phyloP scores from a whole-genome alignment of 2,797 vertebrate species.

The Esox lucius region DNA sequence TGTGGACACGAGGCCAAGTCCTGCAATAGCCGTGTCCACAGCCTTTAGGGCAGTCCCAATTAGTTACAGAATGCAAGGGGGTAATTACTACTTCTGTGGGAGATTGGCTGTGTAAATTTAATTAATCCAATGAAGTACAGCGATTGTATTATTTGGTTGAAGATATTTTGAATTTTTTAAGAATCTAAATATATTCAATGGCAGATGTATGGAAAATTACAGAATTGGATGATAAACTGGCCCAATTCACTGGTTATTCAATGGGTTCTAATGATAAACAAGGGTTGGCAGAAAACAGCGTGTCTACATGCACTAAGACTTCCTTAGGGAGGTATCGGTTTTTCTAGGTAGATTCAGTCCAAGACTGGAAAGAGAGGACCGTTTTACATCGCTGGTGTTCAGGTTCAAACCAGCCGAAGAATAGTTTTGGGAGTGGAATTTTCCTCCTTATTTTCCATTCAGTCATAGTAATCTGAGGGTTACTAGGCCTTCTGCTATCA shows the following conservation, averaged over 20 bases:
- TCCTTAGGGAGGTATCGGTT: neutral
- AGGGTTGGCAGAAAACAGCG: neutral
- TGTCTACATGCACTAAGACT: neutral
- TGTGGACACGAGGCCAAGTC: too few relatives aligned
- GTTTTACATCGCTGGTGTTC: neutral
- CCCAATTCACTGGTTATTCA: neutral
- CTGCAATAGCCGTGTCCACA: too few relatives aligned
- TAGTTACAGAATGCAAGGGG: too few relatives aligned
- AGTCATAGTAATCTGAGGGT: neutral
- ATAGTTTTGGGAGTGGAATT: neutral
- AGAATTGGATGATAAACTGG: too few relatives aligned
- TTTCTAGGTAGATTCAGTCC: neutral
- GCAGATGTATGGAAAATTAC: too few relatives aligned
- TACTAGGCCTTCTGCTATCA: slow-evolving; percentile 1
- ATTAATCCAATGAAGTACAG: too few relatives aligned
- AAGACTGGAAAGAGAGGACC: neutral
- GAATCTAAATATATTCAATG: too few relatives aligned
- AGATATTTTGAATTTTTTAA: too few relatives aligned
- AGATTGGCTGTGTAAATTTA: too few relatives aligned
- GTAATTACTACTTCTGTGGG: too few relatives aligned
- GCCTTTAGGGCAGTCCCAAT: too few relatives aligned
- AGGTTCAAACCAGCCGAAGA: neutral
- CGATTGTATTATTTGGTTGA: too few relatives aligned
- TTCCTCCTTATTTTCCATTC: neutral
- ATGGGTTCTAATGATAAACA: neutral